phyloP scores from a whole-genome alignment of 1,140 invertebrate genomes.

The Plutomurus gul region DNA sequence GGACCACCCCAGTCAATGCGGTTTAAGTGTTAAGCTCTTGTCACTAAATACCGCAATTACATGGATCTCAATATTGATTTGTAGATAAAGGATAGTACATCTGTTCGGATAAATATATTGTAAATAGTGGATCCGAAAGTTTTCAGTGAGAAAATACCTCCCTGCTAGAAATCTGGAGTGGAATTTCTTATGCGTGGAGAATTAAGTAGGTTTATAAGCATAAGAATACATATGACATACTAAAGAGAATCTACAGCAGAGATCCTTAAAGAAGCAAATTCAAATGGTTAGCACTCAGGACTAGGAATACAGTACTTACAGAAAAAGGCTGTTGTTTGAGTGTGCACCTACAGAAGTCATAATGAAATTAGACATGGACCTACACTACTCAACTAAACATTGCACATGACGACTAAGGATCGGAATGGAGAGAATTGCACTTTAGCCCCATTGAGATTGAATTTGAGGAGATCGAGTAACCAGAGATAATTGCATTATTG shows the following conservation, averaged over 20 bases:
- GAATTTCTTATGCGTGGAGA: neutral
- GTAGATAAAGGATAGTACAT: neutral
- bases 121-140: no score
- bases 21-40: no score
- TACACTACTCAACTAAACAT: neutral
- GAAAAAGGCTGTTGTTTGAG: no score
- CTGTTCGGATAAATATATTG: neutral
- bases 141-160: neutral
- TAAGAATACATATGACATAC: no score
- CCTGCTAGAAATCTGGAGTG: neutral
- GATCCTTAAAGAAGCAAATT: no score
- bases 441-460: neutral
- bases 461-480: neutral
- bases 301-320: no score
- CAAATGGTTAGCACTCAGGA: no score
- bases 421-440: neutral
- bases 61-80: constrained; percentile 24
- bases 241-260: no score
- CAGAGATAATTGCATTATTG: constrained; percentile 12
- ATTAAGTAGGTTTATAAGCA: no score
- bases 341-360: neutral
- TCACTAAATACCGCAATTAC: constrained; percentile 8
- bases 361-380: neutral
- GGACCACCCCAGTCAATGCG: neutral
- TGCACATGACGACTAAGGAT: neutral